Conservation (phyloP, 2,113 vertebrate genomes). For the Calidris pugnax region DNA sequence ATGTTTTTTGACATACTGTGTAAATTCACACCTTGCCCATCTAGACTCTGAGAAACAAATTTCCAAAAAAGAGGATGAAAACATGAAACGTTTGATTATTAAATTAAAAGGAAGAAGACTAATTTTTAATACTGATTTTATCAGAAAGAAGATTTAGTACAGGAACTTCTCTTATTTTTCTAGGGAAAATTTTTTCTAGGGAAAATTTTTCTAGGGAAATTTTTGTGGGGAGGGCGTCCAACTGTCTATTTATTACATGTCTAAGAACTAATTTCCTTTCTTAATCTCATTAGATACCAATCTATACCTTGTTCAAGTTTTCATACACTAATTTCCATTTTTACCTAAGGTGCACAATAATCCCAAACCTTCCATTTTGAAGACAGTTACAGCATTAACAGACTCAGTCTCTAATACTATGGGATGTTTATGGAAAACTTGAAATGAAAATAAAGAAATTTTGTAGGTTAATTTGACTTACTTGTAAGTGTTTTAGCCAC, state of each 20-base stretch:
- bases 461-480: neutral
- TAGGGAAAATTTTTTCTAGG: too few relatives aligned
- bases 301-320: neutral
- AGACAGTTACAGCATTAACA: neutral
- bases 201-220: too few relatives aligned
- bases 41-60: neutral
- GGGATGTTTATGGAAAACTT: neutral
- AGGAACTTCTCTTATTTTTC: neutral
- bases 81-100: neutral
- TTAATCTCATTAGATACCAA: neutral
- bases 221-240: neutral
- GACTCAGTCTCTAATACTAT: neutral
- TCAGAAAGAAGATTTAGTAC: neutral
- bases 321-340: neutral
- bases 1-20: neutral
- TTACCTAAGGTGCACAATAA: neutral
- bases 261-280: neutral
- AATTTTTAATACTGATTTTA: neutral
- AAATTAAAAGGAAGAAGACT: neutral
- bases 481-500: neutral
- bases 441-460: neutral
- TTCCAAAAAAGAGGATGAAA: neutral
- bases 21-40: neutral
- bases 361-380: neutral
- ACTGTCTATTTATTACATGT: neutral